Conservation (phyloP, 2,888 invertebrate genomes). For the Magallana nippona region DNA sequence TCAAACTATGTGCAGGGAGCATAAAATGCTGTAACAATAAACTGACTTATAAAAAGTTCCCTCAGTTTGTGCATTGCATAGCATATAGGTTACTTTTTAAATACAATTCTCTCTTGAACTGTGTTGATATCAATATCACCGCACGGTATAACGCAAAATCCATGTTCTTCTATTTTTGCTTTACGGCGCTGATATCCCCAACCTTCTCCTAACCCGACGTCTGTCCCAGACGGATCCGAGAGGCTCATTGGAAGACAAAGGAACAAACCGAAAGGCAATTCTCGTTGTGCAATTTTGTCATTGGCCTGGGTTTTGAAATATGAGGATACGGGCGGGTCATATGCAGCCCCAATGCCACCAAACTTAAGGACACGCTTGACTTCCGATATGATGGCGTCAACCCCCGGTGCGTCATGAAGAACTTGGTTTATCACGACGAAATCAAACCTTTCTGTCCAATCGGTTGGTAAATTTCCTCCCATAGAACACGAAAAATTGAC, state of each 20-base stretch:
- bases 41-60: no score
- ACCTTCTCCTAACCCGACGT: background rate
- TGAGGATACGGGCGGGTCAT: background rate
- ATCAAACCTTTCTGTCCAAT: slow-evolving; percentile 18
- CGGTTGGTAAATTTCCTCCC: background rate
- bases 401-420: background rate
- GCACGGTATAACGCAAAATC: background rate
- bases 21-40: no score
- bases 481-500: background rate
- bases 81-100: background rate
- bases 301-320: slow-evolving; percentile 3
- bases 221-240: background rate
- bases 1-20: no score
- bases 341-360: background rate
- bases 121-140: background rate
- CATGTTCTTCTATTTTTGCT: background rate
- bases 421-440: slow-evolving; percentile 5
- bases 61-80: background rate
- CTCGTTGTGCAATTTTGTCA: background rate
- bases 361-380: background rate
- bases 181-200: slow-evolving; percentile 12
- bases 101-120: background rate
- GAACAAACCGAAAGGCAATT: background rate
- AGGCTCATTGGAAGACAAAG: slow-evolving; percentile 18
- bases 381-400: background rate